Conservation (phyloP, 2,797 vertebrate genomes). For the Novumbra hubbsi region DNA sequence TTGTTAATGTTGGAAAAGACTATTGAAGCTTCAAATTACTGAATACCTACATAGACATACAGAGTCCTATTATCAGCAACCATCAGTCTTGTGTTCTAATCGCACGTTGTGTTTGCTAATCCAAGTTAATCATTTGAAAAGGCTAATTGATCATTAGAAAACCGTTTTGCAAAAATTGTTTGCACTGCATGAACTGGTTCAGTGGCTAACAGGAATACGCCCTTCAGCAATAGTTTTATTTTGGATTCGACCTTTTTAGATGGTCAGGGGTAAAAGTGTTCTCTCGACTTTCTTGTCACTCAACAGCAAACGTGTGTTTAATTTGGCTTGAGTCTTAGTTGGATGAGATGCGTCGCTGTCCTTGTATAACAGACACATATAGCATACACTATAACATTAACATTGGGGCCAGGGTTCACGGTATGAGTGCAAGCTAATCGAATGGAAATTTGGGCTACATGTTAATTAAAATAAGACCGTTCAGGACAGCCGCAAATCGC, state of each 20-base stretch:
- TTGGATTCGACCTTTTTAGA: constrained; percentile 9
- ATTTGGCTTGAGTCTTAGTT: neutral
- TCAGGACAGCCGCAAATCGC: neutral
- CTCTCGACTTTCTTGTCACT: neutral
- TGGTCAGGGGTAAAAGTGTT: neutral
- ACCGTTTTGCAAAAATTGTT: too few species aligned
- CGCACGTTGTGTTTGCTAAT: too few species aligned
- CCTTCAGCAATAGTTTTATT: constrained; percentile 12
- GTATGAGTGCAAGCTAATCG: neutral
- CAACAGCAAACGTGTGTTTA: constrained; percentile 19
- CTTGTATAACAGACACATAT: constrained; percentile 26
- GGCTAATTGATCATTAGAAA: too few species aligned
- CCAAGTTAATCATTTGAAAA: too few species aligned
- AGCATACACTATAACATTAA: neutral
- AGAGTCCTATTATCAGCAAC: too few species aligned
- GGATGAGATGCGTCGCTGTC: constrained; percentile 28
- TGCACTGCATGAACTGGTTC: too few species aligned
- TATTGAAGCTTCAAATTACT: too few species aligned
- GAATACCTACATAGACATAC: too few species aligned
- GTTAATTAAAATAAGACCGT: constrained; percentile 10
- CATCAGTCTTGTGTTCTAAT: too few species aligned
- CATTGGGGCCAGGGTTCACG: neutral
- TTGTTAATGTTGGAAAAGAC: too few species aligned
- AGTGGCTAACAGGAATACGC: neutral
- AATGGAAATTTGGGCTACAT: neutral